phyloP scores from a whole-genome alignment of 2,797 vertebrate species.

The Pelodytes ibericus region DNA sequence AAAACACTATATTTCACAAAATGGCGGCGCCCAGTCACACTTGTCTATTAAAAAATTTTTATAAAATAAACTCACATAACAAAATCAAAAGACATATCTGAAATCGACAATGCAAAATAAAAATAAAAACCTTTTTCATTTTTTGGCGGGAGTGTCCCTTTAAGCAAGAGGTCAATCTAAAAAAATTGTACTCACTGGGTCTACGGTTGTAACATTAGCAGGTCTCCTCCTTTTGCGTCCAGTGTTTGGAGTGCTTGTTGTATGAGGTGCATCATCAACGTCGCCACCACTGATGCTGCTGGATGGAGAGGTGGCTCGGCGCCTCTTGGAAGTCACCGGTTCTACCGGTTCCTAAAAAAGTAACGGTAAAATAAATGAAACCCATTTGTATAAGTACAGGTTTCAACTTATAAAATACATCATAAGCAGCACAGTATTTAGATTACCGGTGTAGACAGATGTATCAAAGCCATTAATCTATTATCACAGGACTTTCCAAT shows the following conservation, averaged over 20 bases:
- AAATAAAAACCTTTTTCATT: too few relatives aligned
- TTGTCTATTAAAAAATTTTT: too few relatives aligned
- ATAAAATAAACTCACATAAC: too few relatives aligned
- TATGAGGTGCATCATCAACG: constrained; percentile 92
- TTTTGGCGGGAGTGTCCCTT: too few relatives aligned
- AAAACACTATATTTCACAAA: too few relatives aligned
- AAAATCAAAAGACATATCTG: too few relatives aligned
- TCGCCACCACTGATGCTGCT: constrained; percentile 96
- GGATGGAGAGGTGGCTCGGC: constrained; percentile 94
- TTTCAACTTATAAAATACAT: not conserved
- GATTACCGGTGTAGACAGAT: not conserved
- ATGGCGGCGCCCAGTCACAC: too few relatives aligned
- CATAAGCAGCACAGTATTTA: not conserved
- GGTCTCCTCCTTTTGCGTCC: constrained; percentile 93
- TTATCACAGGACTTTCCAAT: too few relatives aligned
- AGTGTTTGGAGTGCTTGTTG: constrained; percentile 83
- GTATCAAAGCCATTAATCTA: too few relatives aligned
- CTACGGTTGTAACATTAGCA: constrained; percentile 92
- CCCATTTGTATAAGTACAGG: not conserved
- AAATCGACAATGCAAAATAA: too few relatives aligned
- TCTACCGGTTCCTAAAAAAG: constrained; percentile 79
- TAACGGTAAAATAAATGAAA: not conserved
- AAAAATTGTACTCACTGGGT: constrained; percentile 88
- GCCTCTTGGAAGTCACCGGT: constrained; percentile 95
- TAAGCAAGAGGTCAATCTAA: too few relatives aligned